These are phyloP conservation scores for Myotis findleyi DNA, from an alignment of 2,797 vertebrate genomes.

Conservation along the genomic window DNA sequence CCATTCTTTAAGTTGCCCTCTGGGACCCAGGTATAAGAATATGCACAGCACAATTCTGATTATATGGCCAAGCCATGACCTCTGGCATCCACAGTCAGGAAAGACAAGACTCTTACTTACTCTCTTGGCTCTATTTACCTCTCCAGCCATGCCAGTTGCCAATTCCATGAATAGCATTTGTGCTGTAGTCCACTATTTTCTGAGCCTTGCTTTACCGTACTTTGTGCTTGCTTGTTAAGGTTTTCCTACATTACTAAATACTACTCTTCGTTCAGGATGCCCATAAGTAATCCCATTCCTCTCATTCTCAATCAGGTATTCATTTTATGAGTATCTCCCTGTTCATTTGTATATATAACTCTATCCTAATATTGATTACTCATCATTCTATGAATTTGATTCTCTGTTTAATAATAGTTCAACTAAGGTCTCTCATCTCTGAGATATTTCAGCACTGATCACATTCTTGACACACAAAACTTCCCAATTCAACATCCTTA, in stretches of 20 bases:
- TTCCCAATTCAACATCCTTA: background rate
- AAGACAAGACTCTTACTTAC: background rate
- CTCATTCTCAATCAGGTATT: background rate
- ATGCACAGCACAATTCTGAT: background rate
- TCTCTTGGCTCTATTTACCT: background rate
- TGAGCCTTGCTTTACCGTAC: background rate
- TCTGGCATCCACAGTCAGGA: background rate
- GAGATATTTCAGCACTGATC: background rate
- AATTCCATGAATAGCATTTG: background rate
- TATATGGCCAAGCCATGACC: background rate
- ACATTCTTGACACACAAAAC: background rate
- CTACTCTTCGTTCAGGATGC: background rate
- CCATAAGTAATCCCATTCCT: background rate
- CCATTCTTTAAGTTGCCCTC: conserved; percentile 36
- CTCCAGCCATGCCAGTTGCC: background rate
- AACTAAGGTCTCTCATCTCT: background rate
- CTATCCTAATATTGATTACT: background rate
- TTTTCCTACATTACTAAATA: conserved; percentile 2
- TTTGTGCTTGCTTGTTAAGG: background rate
- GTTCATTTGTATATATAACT: background rate
- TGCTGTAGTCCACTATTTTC: background rate
- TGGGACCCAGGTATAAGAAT: background rate
- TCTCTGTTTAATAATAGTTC: background rate
- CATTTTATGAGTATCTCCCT: background rate
- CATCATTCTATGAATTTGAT: background rate